Evolutionary conservation across 2,113 vertebrate genomes (phyloP), one percentile per base, ranked within the genome.

Genomic region (Hippolais icterina): DNA sequence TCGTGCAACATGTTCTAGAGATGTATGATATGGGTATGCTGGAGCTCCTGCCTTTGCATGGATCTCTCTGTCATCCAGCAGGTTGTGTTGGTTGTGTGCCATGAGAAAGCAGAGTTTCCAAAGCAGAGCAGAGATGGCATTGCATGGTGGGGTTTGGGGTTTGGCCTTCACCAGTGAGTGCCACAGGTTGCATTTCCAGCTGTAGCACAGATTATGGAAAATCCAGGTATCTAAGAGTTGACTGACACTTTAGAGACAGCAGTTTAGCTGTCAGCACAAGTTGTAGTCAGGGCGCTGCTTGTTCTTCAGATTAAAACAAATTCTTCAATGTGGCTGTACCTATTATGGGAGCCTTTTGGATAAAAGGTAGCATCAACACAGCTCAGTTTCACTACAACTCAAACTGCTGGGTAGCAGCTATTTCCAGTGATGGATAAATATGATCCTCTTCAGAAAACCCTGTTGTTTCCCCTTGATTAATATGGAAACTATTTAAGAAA

Each of bases 1-100:
- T 78, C 12, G 3, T 8, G 50, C 54, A 47, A 0, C 21, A 0
- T 12, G 8, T 44, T 92, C 61, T 75, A 75, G 65, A 53, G 53
- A 8, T 4, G 33, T 9, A 1, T 28, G 54, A 7, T 27, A 1
- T 1, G 2, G 21, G 13, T 47, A 0, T 1, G 2, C 52, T 29
- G 46, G 35, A 60, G 69, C 59, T 84, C 52, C 52, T 76, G 63
- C 3, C 37, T 53, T 65, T 29, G 29, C 3, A 0, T 35, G 78
- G 64, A 35, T 20, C 12, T 86, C 56, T 68, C 22, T 57, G 44
- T 50, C 31, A 18, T 9, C 17, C 59, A 18, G 37, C 60, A 49
- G 35, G 23, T 41, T 74, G 68, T 20, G n/a, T n/a, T 90, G 31
- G 27, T 16, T 74, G 42, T 84, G 69, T 84, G 54, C 78, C 10